A percentile compares a stretch with the other conserved stretches of the same genome.
Conservation (phyloP, 2,797 vertebrate species). For the Morus bassanus region DNA sequence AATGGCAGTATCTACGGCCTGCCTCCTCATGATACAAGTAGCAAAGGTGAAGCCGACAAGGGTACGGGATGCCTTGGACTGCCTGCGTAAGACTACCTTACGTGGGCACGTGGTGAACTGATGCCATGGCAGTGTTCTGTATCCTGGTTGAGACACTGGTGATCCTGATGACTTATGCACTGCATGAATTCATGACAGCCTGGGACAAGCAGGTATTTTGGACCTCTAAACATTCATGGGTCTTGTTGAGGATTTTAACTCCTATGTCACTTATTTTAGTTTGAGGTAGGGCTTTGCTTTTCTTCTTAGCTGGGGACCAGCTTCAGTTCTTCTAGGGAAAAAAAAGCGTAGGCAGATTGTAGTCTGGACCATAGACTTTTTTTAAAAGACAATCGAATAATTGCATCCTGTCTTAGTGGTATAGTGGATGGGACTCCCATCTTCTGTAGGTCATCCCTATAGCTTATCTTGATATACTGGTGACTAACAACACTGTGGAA, state of each 20-base stretch:
- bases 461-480: background rate
- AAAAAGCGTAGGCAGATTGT: background rate
- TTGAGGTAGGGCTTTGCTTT: background rate
- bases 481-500: background rate
- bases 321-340: background rate
- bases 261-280: background rate
- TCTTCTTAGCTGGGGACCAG: background rate
- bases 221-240: background rate
- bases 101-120: accelerated
- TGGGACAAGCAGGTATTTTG: background rate
- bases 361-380: background rate
- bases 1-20: background rate
- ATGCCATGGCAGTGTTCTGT: background rate
- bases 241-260: background rate
- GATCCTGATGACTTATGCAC: background rate
- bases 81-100: background rate
- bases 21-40: background rate
- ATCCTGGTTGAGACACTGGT: background rate
- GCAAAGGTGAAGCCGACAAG: background rate
- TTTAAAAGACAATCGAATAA: background rate
- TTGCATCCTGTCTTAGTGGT: background rate
- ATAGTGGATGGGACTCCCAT: background rate
- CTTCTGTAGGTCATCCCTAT: background rate
- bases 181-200: background rate
- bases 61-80: background rate